A percentile compares a stretch with the other conserved stretches of the same genome.
These are phyloP conservation scores for Heliconius hortense DNA, from an alignment of 2,888 invertebrate genomes.

Conservation along the genomic window DNA sequence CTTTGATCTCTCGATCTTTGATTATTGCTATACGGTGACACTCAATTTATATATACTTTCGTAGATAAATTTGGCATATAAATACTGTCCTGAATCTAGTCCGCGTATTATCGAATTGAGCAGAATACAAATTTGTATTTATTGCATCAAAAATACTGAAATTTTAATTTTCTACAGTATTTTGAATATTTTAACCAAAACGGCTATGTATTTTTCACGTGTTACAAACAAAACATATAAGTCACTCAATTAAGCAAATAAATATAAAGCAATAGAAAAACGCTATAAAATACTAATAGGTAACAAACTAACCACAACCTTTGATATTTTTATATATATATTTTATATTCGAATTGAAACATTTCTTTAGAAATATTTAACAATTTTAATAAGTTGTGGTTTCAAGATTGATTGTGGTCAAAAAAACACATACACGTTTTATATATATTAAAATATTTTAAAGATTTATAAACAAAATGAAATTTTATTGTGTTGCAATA, in stretches of 20 bases:
- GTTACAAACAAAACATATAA: not conserved
- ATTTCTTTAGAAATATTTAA: not conserved
- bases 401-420: not conserved
- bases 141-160: conserved; percentile 19
- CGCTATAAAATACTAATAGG: conserved; percentile 9
- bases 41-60: conserved; percentile 49
- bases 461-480: not conserved
- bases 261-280: conserved; percentile 16
- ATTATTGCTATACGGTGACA: conserved; percentile 1
- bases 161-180: not conserved
- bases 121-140: conserved; percentile 3
- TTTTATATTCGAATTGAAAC: not conserved
- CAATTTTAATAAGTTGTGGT: conserved; percentile 15
- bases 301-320: conserved; percentile 24
- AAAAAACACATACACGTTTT: not conserved
- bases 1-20: not conserved
- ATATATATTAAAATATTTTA: not conserved
- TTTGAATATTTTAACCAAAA: not conserved
- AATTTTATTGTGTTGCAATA: not conserved
- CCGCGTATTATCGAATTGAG: conserved; percentile 3
- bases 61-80: conserved; percentile 71
- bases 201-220: not conserved
- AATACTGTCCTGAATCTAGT: conserved; percentile 68
- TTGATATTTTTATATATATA: conserved; percentile 4
- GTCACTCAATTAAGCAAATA: conserved; percentile 14